Evolutionary conservation across 2,888 invertebrate genomes (phyloP).

Genomic region (Leucophenga maculata): DNA sequence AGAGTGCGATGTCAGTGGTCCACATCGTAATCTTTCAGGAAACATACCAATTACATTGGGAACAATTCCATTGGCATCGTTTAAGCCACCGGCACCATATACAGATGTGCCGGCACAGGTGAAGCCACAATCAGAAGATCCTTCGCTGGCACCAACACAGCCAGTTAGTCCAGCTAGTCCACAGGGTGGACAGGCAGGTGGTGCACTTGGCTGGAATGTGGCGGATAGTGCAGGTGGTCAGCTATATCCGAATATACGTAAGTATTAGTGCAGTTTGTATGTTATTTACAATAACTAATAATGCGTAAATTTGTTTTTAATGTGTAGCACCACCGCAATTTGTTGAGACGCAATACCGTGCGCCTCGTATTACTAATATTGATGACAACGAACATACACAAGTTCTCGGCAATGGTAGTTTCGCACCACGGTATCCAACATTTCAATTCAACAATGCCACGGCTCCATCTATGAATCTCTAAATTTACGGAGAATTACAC

Average conservation of each 20-base stretch:
- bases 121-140: conserved; percentile 62
- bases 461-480: conserved; percentile 72
- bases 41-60: conserved; percentile 82
- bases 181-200: conserved; percentile 67
- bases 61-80: conserved; percentile 80
- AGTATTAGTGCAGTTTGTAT: conserved; percentile 50
- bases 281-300: neutral
- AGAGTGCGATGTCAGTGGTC: conserved; percentile 77
- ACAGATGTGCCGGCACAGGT: conserved; percentile 65
- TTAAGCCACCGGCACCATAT: conserved; percentile 71
- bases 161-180: conserved; percentile 71
- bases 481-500: conserved; percentile 30
- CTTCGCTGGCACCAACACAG: conserved; percentile 70
- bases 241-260: conserved; percentile 75
- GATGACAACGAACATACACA: conserved; percentile 77
- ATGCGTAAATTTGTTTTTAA: neutral
- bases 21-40: conserved; percentile 78
- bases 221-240: conserved; percentile 68
- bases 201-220: conserved; percentile 71
- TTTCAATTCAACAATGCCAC: conserved; percentile 75
- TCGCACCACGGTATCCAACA: conserved; percentile 78
- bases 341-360: conserved; percentile 77
- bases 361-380: conserved; percentile 77
- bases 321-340: conserved; percentile 79
- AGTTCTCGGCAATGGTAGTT: conserved; percentile 73